Conservation (phyloP, 2,113 vertebrate genomes). For the Oncorhynchus kisutch region DNA sequence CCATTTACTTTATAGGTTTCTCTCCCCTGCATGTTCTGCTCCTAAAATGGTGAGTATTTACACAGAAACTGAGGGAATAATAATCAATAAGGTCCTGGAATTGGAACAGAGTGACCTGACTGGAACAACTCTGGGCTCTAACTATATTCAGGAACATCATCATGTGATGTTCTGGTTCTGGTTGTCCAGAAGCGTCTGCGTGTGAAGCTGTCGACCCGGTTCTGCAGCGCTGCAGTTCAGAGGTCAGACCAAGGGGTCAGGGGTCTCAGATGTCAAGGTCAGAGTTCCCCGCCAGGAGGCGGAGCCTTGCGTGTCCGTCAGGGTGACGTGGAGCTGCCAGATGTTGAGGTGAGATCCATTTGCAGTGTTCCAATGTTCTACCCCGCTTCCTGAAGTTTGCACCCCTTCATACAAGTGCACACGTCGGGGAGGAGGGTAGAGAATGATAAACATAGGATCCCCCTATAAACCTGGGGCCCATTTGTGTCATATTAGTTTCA, state of each 20-base stretch:
- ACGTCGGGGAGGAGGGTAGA: too few species aligned
- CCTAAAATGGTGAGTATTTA: slow-evolving; percentile 28
- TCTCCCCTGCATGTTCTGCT: background rate
- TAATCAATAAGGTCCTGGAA: background rate
- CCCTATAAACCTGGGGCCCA: too few species aligned
- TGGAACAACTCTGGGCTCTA: too few species aligned
- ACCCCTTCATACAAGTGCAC: too few species aligned
- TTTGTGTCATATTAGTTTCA: background rate
- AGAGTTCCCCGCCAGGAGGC: slow-evolving; percentile 19
- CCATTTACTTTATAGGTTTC: slow-evolving; percentile 7
- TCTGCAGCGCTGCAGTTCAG: slow-evolving; percentile 4
- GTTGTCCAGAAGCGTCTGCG: slow-evolving; percentile 44
- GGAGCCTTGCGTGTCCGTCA: background rate
- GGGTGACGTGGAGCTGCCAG: background rate
- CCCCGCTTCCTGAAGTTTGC: background rate
- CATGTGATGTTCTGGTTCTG: background rate
- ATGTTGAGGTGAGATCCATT: background rate
- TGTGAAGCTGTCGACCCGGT: slow-evolving; percentile 47
- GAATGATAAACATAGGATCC: too few species aligned
- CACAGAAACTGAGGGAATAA: background rate
- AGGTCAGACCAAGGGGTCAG: slow-evolving; percentile 3
- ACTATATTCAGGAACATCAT: background rate
- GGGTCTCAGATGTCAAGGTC: background rate
- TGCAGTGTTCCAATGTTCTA: background rate
- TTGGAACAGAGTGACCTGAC: too few species aligned